phyloP scores from a whole-genome alignment of 64 coral and sea anemone genomes.

The Astreopora myriophthalma region DNA sequence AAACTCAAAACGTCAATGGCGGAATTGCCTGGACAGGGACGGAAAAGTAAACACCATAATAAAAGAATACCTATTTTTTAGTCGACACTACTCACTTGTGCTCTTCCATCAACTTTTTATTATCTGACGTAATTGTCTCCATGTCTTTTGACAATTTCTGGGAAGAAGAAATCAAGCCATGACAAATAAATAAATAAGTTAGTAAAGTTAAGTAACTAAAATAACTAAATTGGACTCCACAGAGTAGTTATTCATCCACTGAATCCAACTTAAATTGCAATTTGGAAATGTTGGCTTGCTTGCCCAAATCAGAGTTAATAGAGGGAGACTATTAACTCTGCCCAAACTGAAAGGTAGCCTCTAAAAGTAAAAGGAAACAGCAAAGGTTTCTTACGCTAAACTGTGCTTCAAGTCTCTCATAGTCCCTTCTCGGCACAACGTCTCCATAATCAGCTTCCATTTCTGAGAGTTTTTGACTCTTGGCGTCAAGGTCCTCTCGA shows the following conservation, averaged over 20 bases:
- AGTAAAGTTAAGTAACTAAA: too few species aligned
- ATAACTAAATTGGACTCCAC: too few species aligned
- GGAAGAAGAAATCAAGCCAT: neutral
- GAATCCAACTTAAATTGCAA: too few species aligned
- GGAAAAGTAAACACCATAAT: neutral
- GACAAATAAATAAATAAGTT: too few species aligned
- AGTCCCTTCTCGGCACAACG: conserved; percentile 94
- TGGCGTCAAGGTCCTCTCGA: conserved; percentile 88
- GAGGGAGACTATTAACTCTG: too few species aligned
- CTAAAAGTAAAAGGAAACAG: too few species aligned
- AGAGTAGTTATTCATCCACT: too few species aligned
- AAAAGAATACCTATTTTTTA: neutral
- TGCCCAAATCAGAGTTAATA: too few species aligned
- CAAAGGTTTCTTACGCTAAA: conserved; percentile 43
- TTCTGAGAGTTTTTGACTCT: conserved; percentile 90
- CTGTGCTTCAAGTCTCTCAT: conserved; percentile 83
- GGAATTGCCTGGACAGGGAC: too few species aligned
- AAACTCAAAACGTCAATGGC: too few species aligned
- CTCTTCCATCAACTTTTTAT: conserved; percentile 97
- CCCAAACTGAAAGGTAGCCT: too few species aligned
- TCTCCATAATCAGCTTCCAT: conserved; percentile 99
- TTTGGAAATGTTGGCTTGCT: too few species aligned
- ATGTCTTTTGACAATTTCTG: conserved; percentile 84
- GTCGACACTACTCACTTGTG: conserved; percentile 66
- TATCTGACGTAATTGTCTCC: conserved; percentile 59